A percentile compares a stretch with the other conserved stretches of the same genome.
phyloP scores from a whole-genome alignment of 1,140 invertebrate genomes.

The Anastrepha obliqua region DNA sequence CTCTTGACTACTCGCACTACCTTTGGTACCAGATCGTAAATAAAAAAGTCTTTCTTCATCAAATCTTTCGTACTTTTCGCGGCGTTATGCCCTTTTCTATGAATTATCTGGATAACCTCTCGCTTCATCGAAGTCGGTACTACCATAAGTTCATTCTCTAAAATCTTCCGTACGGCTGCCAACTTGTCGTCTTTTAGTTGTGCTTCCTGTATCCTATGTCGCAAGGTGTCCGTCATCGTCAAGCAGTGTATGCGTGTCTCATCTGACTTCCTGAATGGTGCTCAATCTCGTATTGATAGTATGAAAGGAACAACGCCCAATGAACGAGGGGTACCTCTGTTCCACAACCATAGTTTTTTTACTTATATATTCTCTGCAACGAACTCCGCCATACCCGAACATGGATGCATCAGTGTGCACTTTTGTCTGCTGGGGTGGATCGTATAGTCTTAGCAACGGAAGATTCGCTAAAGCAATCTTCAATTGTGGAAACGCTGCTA shows the following conservation, averaged over 20 bases:
- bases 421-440: slow-evolving; percentile 61
- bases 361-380: slow-evolving; percentile 64
- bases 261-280: slow-evolving; percentile 56
- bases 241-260: slow-evolving; percentile 57
- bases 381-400: slow-evolving; percentile 63
- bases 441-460: slow-evolving; percentile 61
- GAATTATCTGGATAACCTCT: slow-evolving; percentile 19
- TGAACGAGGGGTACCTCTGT: slow-evolving; percentile 63
- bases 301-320: background rate
- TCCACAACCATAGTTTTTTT: slow-evolving; percentile 63
- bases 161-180: background rate
- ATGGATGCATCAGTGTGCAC: slow-evolving; percentile 57
- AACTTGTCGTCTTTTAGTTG: slow-evolving; percentile 50
- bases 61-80: background rate
- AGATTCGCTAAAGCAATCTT: slow-evolving; percentile 59
- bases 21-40: background rate
- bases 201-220: slow-evolving; percentile 44
- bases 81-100: background rate
- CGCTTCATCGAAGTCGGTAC: slow-evolving; percentile 5
- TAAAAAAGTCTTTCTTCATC: slow-evolving; percentile 22
- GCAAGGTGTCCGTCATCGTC: slow-evolving; percentile 22
- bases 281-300: slow-evolving; percentile 38
- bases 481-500: slow-evolving; percentile 14
- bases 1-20: background rate
- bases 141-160: slow-evolving; percentile 2